A percentile compares a stretch with the other conserved stretches of the same genome.
These are phyloP conservation scores for Cotesia vestalis DNA, from an alignment of 1,140 invertebrate genomes.

Conservation along the genomic window DNA sequence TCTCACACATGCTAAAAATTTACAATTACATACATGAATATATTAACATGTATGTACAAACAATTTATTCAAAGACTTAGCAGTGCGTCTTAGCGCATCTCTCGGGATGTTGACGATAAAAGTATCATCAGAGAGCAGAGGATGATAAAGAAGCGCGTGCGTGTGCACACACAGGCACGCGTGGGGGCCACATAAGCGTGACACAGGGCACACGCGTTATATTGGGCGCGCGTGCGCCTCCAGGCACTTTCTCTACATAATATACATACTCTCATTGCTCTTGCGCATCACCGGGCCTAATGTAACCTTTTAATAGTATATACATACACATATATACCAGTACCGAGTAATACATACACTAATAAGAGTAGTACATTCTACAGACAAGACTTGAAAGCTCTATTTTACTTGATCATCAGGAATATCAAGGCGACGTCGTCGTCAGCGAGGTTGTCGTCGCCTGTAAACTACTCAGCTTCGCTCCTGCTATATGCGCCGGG, in stretches of 20 bases:
- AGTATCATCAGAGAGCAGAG: slow-evolving; percentile 1
- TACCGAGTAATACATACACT: too few species aligned
- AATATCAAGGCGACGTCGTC: slow-evolving; percentile 24
- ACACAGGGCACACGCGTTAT: slow-evolving; percentile 48
- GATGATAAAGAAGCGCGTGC: slow-evolving; percentile 28
- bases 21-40: background rate
- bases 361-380: too few species aligned
- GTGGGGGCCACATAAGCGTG: slow-evolving; percentile 37
- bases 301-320: slow-evolving; percentile 13
- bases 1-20: background rate
- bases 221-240: slow-evolving; percentile 41
- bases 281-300: background rate
- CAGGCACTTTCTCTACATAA: slow-evolving; percentile 26
- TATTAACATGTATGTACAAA: slow-evolving; percentile 1
- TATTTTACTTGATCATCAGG: slow-evolving; percentile 11
- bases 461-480: background rate
- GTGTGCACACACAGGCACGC: slow-evolving; percentile 35
- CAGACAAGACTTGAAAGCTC: background rate
- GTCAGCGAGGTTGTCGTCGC: too few species aligned
- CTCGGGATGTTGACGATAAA: background rate
- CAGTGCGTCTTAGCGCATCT: background rate
- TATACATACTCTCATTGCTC: slow-evolving; percentile 11
- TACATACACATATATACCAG: slow-evolving; percentile 2
- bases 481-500: background rate
- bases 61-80: too few species aligned